These are phyloP conservation scores for Liasis olivaceus DNA, from an alignment of 2,797 vertebrate genomes.

Conservation along the genomic window DNA sequence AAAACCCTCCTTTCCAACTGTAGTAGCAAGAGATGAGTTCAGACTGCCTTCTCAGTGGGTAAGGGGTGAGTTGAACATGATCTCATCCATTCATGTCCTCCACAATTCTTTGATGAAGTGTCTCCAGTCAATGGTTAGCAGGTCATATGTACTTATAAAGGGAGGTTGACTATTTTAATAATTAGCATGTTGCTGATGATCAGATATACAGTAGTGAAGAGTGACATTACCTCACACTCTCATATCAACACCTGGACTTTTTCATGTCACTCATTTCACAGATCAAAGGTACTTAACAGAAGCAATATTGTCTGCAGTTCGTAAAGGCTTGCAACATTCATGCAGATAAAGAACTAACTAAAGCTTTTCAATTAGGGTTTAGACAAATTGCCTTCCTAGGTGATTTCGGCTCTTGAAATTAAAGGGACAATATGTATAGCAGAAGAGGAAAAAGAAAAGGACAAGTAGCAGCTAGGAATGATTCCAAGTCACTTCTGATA, in stretches of 20 bases:
- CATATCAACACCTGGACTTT: slow-evolving; percentile 66
- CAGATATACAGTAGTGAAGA: slow-evolving; percentile 51
- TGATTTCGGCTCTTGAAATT: neutral
- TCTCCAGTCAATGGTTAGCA: neutral
- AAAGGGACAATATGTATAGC: neutral
- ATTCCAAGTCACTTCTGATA: neutral
- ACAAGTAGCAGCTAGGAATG: too few relatives aligned
- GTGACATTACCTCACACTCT: slow-evolving; percentile 38
- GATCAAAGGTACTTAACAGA: slow-evolving; percentile 61
- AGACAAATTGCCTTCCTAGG: neutral
- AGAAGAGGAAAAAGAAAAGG: neutral
- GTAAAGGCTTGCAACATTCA: slow-evolving; percentile 69
- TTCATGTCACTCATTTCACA: slow-evolving; percentile 61
- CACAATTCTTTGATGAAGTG: neutral
- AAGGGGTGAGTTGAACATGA: neutral
- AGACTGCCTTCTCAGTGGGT: neutral
- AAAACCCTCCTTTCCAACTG: neutral
- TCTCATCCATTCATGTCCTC: neutral
- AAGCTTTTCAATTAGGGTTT: neutral
- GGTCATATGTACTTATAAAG: slow-evolving; percentile 58
- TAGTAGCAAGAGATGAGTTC: neutral
- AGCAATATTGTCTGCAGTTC: slow-evolving; percentile 62
- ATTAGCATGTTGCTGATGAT: slow-evolving; percentile 60
- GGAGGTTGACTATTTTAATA: slow-evolving; percentile 49
- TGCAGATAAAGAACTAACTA: slow-evolving; percentile 62